phyloP scores from a whole-genome alignment of 1,140 invertebrate genomes.

The Drosophila ercepeae region DNA sequence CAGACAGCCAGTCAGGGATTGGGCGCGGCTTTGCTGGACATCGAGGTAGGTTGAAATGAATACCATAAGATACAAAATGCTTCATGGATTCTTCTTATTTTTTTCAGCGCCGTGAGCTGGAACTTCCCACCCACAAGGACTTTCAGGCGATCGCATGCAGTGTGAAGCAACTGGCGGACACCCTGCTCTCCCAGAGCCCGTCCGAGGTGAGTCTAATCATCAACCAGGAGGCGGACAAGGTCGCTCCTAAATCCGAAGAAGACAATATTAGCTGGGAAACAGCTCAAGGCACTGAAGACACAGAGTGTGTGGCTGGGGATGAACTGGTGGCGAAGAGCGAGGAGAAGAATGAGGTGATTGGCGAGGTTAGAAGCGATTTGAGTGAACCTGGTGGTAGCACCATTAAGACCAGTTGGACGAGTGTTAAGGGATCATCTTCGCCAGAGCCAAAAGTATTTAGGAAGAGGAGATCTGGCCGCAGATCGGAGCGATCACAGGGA shows the following conservation, averaged over 20 bases:
- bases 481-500: neutral
- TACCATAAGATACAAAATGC: too few species aligned
- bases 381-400: neutral
- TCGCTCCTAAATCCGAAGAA: neutral
- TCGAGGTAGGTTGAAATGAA: conserved; percentile 64
- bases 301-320: neutral
- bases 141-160: conserved; percentile 72
- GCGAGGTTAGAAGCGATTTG: neutral
- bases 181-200: conserved; percentile 60
- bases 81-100: too few species aligned
- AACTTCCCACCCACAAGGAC: conserved; percentile 68
- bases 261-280: conserved; percentile 3
- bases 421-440: neutral
- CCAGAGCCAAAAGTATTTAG: too few species aligned
- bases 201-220: conserved; percentile 66
- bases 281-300: neutral
- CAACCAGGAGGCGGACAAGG: neutral
- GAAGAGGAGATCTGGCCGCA: neutral
- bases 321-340: neutral
- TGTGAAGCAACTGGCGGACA: conserved; percentile 78
- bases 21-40: conserved; percentile 59
- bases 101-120: conserved; percentile 60
- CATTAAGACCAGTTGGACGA: neutral
- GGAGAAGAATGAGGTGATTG: too few species aligned
- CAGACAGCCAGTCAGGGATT: conserved; percentile 62